Base-by-base conservation (phyloP, 1,140 invertebrate species). In the Globodera rostochiensis region DNA sequence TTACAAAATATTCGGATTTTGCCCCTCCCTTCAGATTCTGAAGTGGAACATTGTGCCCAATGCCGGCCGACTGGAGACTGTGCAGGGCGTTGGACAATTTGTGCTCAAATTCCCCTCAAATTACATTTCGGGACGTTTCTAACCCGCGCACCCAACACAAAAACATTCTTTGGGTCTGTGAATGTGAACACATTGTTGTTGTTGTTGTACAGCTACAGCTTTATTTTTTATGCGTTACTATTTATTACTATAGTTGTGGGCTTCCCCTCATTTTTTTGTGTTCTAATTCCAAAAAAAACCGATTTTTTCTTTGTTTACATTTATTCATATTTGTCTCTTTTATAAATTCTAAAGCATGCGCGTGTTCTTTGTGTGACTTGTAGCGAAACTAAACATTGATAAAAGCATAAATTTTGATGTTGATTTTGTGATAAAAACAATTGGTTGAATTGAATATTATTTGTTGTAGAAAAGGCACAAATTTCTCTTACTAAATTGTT, bases 41-140 rank as follows among this genome's bases (percentile, higher is more conserved):
- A 80, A 78, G 49, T 99, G 96, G 95, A 99, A 99, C 91, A 95
- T 99, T 60, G 96, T 99, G 85, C 97, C 97, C 66, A 99, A 99
- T 92, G 96, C 97, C 86, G 97, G 97, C 9, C 88, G 87, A 71
- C 50, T 89, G 8, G 82, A 81, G 57, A 79, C 83, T 15, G 82
- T 78, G 5, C 67, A 89, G 50, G 84, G 84, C 11, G 21, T 75
- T 19, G 87, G 88, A 13, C 64, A 81, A 69, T 66, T 79, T 49
- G 57, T 80, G 21, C 83, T 88, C 50, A 77, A 86, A 74, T 85
- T 88, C 74, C 88, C 88, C 15, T 83, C 80, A 53, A 83, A 83
- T 64, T 83, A 83, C 53, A 82, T 83, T 50, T 83, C 82, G n/a
- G 82, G 82, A 21, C 82, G 82, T 25, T 84, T 83, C 57, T 83